Percentiles rank a stretch among this genome's conserved stretches.
Conservation (phyloP, 2,113 vertebrate species). For the Crocuta crocuta region DNA sequence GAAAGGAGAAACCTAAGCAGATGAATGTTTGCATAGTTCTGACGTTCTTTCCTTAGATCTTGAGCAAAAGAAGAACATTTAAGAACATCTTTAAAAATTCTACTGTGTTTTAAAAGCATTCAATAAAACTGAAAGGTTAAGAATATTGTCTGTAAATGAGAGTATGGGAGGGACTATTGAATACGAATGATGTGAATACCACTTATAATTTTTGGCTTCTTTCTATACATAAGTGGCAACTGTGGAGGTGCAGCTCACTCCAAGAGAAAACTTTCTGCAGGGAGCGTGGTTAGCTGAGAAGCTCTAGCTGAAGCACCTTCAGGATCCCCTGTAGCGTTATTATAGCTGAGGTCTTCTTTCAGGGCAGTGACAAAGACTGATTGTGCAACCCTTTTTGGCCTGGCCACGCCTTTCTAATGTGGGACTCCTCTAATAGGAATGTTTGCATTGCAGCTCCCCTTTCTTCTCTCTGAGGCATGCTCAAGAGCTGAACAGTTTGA, state of each 20-base stretch:
- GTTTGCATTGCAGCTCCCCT: background rate
- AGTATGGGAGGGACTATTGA: background rate
- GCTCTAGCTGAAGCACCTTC: background rate
- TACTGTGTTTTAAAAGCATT: background rate
- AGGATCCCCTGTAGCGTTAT: background rate
- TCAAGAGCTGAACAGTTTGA: accelerated
- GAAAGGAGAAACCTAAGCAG: background rate
- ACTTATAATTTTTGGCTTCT: background rate
- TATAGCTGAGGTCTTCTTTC: background rate
- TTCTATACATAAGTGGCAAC: background rate
- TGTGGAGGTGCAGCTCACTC: background rate
- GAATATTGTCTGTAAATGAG: background rate
- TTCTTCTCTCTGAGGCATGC: background rate
- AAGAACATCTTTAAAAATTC: background rate
- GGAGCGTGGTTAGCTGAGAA: background rate
- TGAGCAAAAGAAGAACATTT: background rate
- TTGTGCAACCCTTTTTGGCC: background rate
- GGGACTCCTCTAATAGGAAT: background rate
- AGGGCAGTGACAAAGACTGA: background rate
- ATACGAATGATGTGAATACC: background rate
- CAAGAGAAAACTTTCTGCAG: background rate
- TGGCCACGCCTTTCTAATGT: background rate
- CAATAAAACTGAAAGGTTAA: background rate
- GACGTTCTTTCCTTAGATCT: background rate
- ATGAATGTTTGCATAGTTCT: background rate